Evolutionary conservation across 37 sponge, comb jelly and placozoan species (phyloP), one percentile per base, ranked within the genome.

Genomic region (Tethya wilhelma): DNA sequence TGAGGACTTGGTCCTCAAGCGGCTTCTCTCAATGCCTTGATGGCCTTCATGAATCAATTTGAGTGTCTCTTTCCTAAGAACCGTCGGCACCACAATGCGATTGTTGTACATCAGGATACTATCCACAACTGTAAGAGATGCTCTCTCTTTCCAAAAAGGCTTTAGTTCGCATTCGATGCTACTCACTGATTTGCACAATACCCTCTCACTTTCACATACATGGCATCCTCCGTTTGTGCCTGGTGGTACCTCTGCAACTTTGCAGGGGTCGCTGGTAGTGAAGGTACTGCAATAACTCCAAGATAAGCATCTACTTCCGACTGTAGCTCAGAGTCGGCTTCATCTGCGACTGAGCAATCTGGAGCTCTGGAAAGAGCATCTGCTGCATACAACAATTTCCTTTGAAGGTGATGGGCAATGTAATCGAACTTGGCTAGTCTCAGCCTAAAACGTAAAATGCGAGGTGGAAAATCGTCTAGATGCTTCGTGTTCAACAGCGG

Each of bases 281-380:
- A 38, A 37, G 11, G 20, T 72, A 26, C 7, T 9, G 41, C 5
- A 55, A 41, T 26, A 5, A 32, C 11, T 3, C 41, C 58, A 36
- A 42, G 22, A 58, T 30, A 59, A 28, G 71, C 28, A 25, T 76
- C 77, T 22, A 60, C 77, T 46, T 84, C 77, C 77, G 33, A 31
- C 69, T 84, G 46, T 2, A 84, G 40, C 8, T 2, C 6, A 34
- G 63, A 23, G 31, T 34, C 19, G 45, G 31, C 58, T 67, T 25
- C 70, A 25, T 39, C 11, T 7, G 7, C 57, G 33, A 58, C 23
- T 67, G 17, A 37, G 12, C 25, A 7, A 30, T 33, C 12, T 74
- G 84, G 84, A 25, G 56, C 76, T 74, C 75, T 84, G 5, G 84
- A 84, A 7, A 84, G 70, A 34, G 84, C 37, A 29, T 84, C 84